Percentiles rank a stretch among this genome's conserved stretches.
Evolutionary conservation across 2,888 invertebrate genomes (phyloP).

Genomic region (Acrobasis consociella): DNA sequence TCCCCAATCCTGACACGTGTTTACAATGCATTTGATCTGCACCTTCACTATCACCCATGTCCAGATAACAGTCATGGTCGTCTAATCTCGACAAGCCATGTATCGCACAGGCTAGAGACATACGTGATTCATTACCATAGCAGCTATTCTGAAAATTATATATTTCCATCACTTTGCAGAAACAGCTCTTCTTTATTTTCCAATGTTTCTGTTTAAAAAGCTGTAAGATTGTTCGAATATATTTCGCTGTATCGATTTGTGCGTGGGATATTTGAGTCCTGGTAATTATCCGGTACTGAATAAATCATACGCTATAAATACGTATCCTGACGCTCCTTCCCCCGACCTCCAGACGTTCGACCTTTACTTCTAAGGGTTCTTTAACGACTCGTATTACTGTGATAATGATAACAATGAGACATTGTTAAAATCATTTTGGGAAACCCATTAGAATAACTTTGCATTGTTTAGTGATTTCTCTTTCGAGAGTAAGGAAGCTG

Average conservation of each 20-base stretch:
- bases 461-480: conserved; percentile 35
- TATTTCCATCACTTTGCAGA: not conserved
- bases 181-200: not conserved
- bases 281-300: conserved; percentile 19
- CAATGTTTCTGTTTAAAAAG: not conserved
- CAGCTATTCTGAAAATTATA: conserved; percentile 6
- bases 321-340: conserved; percentile 42
- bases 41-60: conserved; percentile 21
- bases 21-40: conserved; percentile 26
- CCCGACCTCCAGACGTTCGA: conserved; percentile 72
- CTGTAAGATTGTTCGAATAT: conserved; percentile 7
- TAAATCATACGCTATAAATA: conserved; percentile 26
- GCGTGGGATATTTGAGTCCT: conserved; percentile 16
- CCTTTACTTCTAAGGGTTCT: conserved; percentile 46
- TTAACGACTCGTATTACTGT: conserved; percentile 37
- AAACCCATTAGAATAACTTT: conserved; percentile 41
- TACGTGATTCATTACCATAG: not conserved
- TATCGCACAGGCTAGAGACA: not conserved
- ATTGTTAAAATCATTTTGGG: conserved; percentile 40
- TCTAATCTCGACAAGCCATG: conserved; percentile 18
- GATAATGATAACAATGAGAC: conserved; percentile 31
- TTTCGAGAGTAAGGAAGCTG: conserved; percentile 17
- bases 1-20: conserved; percentile 13
- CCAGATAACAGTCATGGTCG: conserved; percentile 15
- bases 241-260: conserved; percentile 13